Percentiles rank a stretch among this genome's conserved stretches.
Evolutionary conservation across 1,140 invertebrate species (phyloP).

Genomic region (Agrilus planipennis): DNA sequence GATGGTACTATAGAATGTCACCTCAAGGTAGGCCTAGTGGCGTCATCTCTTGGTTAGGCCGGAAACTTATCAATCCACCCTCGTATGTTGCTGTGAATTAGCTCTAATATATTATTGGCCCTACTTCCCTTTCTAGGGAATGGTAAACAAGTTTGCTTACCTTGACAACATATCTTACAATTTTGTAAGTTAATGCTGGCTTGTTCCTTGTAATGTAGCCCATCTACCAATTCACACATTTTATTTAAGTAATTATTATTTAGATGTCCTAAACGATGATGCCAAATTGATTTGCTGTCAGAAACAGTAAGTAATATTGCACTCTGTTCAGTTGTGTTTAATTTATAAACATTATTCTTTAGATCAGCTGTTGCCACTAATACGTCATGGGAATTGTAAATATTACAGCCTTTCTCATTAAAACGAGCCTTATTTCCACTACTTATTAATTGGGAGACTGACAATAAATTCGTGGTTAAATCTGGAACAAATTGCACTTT

Average conservation of each 20-base stretch:
- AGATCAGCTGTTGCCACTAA: conserved; percentile 19
- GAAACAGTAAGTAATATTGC: not conserved
- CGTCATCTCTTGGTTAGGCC: too few relatives aligned
- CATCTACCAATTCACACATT: conserved; percentile 12
- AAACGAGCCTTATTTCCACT: conserved; percentile 11
- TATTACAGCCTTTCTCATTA: conserved; percentile 17
- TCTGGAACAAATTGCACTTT: conserved; percentile 6
- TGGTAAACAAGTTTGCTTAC: not conserved
- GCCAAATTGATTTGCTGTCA: conserved; percentile 11
- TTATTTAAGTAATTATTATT: conserved; percentile 14
- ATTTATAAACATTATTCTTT: conserved; percentile 18
- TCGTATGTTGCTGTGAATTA: too few relatives aligned
- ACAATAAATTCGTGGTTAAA: conserved; percentile 1
- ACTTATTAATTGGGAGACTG: conserved; percentile 16
- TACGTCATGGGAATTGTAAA: conserved; percentile 15
- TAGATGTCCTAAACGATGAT: conserved; percentile 22
- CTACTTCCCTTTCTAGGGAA: not conserved
- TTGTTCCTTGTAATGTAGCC: conserved; percentile 1
- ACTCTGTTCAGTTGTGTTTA: conserved; percentile 6
- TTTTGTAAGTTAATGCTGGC: not conserved
- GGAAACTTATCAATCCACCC: too few relatives aligned
- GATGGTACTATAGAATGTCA: too few relatives aligned
- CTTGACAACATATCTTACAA: not conserved
- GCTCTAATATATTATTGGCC: conserved; percentile 7
- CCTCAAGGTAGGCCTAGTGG: too few relatives aligned